A percentile compares a stretch with the other conserved stretches of the same genome.
phyloP scores from a whole-genome alignment of 2,113 vertebrate genomes.

The Lutjanus erythropterus region DNA sequence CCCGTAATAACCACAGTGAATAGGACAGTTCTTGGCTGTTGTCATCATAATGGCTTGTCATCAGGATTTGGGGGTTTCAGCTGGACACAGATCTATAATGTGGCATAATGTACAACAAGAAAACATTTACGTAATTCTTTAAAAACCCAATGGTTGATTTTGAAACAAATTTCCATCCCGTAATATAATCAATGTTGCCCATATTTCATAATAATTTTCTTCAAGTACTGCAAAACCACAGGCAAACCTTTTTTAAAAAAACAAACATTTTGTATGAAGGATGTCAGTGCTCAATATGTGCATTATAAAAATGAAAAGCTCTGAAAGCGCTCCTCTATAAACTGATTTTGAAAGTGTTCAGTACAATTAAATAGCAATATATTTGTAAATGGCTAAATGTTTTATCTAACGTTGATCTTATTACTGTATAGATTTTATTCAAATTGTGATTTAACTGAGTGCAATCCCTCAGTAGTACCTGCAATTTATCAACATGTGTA shows the following conservation, averaged over 20 bases:
- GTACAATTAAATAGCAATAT: slow-evolving; percentile 88
- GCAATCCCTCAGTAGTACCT: slow-evolving; percentile 74
- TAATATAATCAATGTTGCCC: slow-evolving; percentile 69
- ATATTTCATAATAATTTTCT: slow-evolving; percentile 69
- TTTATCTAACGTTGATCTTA: slow-evolving; percentile 84
- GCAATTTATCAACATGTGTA: slow-evolving; percentile 67
- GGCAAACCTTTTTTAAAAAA: slow-evolving; percentile 71
- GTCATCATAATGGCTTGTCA: slow-evolving; percentile 72
- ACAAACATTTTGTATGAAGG: slow-evolving; percentile 82
- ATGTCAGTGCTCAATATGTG: slow-evolving; percentile 85
- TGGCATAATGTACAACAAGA: slow-evolving; percentile 53
- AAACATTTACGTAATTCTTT: slow-evolving; percentile 46
- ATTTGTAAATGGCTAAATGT: slow-evolving; percentile 88
- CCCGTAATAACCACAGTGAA: slow-evolving; percentile 91
- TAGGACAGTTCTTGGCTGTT: slow-evolving; percentile 88
- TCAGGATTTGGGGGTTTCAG: slow-evolving; percentile 71
- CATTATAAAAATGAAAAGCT: slow-evolving; percentile 80
- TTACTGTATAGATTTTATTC: slow-evolving; percentile 85
- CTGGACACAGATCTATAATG: slow-evolving; percentile 58
- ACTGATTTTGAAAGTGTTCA: slow-evolving; percentile 79
- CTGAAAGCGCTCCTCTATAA: slow-evolving; percentile 78
- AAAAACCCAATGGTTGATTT: slow-evolving; percentile 54
- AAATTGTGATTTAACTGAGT: slow-evolving; percentile 79
- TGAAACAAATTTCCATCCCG: slow-evolving; percentile 52
- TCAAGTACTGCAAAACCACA: slow-evolving; percentile 68